These are phyloP conservation scores for Lethrus apterus DNA, from an alignment of 1,140 invertebrate genomes.

Conservation along the genomic window DNA sequence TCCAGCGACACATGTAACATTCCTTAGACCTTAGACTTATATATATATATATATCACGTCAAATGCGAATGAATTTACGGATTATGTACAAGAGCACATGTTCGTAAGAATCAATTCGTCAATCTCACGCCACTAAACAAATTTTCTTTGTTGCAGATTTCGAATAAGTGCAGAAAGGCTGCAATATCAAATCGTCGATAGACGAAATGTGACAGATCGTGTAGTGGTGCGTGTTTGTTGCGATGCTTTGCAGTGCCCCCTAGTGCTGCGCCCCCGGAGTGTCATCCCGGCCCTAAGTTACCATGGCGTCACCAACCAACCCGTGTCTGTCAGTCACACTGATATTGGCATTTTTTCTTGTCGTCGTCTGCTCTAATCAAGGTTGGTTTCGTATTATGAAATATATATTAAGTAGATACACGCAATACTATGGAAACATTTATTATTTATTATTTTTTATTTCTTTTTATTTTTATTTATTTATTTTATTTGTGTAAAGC, in stretches of 20 bases:
- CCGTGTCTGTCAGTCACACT: constrained; percentile 32
- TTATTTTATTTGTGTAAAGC: too few relatives aligned
- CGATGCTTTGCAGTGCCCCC: constrained; percentile 28
- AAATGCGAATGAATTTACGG: too few relatives aligned
- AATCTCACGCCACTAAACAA: too few relatives aligned
- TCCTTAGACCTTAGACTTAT: too few relatives aligned
- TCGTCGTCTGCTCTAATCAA: constrained; percentile 31
- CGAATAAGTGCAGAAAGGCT: constrained; percentile 12
- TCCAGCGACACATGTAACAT: too few relatives aligned
- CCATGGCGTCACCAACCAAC: constrained; percentile 27
- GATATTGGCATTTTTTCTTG: constrained; percentile 34
- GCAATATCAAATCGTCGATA: constrained; percentile 18
- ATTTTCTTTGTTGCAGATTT: constrained; percentile 22
- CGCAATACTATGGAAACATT: constrained; percentile 10
- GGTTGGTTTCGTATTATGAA: constrained; percentile 30
- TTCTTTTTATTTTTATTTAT: too few relatives aligned
- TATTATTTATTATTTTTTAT: too few relatives aligned
- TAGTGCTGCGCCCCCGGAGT: constrained; percentile 24
- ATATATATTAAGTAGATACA: constrained; percentile 22
- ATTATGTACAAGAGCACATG: too few relatives aligned
- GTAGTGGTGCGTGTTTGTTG: constrained; percentile 24
- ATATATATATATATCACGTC: too few relatives aligned
- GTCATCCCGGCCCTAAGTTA: constrained; percentile 25
- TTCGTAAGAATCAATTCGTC: too few relatives aligned
- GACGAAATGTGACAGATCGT: constrained; percentile 33